Evolutionary conservation across 1,140 invertebrate genomes (phyloP), one percentile per base, ranked within the genome.

Genomic region (Palaemon carinicauda): DNA sequence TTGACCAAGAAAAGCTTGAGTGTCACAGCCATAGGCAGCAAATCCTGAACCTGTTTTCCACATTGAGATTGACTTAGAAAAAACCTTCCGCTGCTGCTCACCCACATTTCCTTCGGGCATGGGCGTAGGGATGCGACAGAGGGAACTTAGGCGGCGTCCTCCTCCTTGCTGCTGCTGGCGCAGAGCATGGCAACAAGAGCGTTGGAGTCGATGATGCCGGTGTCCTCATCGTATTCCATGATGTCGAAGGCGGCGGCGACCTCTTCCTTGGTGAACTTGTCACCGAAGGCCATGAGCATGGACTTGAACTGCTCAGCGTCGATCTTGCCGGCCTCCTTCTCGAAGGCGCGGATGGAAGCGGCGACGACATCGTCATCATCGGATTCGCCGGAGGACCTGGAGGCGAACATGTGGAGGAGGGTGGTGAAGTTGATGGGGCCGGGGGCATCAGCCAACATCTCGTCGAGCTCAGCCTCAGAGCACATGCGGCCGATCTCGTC

Each of bases 291-390:
- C 94, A 96, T 95, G 90, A 99, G 94, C 89, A 97, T 95, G 92
- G 97, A 96, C 92, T 97, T 96, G 92, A 99, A 94, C 92, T 97
- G 96, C 90, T 90, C 88, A 79, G 81, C 41, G 78, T 89, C 82
- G 88, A 89, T 97, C 93, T 95, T 95, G 92, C 96, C 96, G 88
- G 95, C 50, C 24, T 87, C 94, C 92, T 99, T 98, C 92, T 99
- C 97, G 93, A 98, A 99, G 93, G 97, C 96, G 92, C 95, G 96
- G 94, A 99, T 99, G 90, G 98, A 97, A 91, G 95, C 95, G 92
- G 97, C 95, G 90, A 99, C 96, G 90, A 97, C 96, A 80, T 98
- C 96, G 91, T 99, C 98, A 86, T 98, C 97, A 92, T 99, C 88
- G 53, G 80, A 79, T 74, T 89, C 90, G 15, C 90, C 90, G 41